phyloP scores from a whole-genome alignment of 2,113 vertebrate genomes.

The Empidonax alnorum region DNA sequence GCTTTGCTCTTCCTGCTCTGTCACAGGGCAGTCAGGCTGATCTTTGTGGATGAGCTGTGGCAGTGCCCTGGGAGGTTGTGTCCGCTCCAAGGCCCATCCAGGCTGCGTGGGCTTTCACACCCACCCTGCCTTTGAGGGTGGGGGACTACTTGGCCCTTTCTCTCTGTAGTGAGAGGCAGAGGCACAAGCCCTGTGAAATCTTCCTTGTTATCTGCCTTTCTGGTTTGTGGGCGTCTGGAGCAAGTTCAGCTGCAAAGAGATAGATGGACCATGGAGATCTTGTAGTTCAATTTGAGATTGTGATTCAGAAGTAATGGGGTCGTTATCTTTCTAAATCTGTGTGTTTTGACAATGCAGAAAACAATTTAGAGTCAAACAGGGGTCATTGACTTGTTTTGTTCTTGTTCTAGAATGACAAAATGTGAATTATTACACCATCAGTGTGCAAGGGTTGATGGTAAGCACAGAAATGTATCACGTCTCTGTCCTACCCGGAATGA shows the following conservation, averaged over 20 bases:
- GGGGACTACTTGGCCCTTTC: no score
- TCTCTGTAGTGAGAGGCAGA: neutral
- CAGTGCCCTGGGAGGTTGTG: fast-evolving
- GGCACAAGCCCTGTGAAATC: neutral
- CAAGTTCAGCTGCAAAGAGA: neutral
- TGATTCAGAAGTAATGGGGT: neutral
- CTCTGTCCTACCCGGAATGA: neutral
- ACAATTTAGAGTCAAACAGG: neutral
- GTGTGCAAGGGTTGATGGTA: neutral
- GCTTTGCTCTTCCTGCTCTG: neutral
- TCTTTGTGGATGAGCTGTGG: neutral
- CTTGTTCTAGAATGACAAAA: neutral
- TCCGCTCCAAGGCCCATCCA: neutral
- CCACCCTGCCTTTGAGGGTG: fast-evolving
- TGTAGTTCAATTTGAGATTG: neutral
- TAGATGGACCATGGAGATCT: neutral
- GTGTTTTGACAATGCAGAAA: neutral
- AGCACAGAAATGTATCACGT: neutral
- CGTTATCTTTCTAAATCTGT: neutral
- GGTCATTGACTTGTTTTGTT: neutral
- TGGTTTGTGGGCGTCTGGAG: neutral
- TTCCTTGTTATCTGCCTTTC: neutral
- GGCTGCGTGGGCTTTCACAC: neutral
- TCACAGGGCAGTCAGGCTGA: neutral
- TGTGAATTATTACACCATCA: neutral